phyloP scores from a whole-genome alignment of 2,113 vertebrate species.

The Percopsis transmontana region DNA sequence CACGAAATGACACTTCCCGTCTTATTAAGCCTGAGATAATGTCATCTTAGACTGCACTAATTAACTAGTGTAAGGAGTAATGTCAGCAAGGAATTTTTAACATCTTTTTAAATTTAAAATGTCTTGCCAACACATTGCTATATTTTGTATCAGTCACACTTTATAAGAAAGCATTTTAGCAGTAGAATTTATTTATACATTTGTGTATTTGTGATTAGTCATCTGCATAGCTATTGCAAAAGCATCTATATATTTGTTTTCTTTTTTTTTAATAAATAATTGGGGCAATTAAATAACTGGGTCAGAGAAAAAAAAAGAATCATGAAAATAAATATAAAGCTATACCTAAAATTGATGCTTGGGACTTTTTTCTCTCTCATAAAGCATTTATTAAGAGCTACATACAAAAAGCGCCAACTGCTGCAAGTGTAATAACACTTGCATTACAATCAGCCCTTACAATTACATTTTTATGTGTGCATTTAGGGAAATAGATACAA shows the following conservation, averaged over 20 bases:
- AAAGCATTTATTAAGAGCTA: conserved; percentile 14
- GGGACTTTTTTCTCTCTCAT: conserved; percentile 3
- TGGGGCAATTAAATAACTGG: conserved; percentile 29
- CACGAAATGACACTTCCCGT: too few relatives aligned
- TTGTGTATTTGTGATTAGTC: not conserved
- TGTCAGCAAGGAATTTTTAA: not conserved
- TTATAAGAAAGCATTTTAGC: too few relatives aligned
- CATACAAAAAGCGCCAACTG: conserved; percentile 11
- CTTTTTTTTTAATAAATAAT: conserved; percentile 46
- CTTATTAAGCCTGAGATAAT: not conserved
- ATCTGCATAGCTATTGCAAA: conserved; percentile 8
- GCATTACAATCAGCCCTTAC: conserved; percentile 32
- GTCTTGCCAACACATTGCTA: not conserved
- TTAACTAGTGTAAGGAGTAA: conserved; percentile 1
- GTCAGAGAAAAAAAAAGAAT: conserved; percentile 16
- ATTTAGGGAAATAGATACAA: conserved; percentile 3
- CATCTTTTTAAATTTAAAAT: not conserved
- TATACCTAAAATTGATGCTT: conserved; percentile 27
- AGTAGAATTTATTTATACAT: too few relatives aligned
- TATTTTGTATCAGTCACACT: not conserved
- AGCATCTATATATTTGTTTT: not conserved
- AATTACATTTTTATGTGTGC: conserved; percentile 12
- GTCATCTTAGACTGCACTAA: conserved; percentile 16
- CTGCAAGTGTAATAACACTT: conserved; percentile 4
- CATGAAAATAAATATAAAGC: conserved; percentile 56